Conservation (phyloP, 2,113 vertebrate genomes). For the Malurus melanocephalus region DNA sequence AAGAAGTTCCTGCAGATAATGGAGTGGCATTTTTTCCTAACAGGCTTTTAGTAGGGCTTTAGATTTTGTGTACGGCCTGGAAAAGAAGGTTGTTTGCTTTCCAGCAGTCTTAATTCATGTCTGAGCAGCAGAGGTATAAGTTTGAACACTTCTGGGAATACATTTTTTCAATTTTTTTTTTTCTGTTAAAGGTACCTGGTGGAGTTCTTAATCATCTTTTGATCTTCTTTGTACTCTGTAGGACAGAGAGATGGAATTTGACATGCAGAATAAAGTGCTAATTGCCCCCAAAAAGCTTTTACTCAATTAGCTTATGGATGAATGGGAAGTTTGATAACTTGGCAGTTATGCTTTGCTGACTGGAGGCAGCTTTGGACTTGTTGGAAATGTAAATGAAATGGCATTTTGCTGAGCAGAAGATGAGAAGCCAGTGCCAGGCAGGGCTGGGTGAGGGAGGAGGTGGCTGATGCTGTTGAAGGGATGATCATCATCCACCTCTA, state of each 20-base stretch:
- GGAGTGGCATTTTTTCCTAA: background rate
- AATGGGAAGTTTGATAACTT: background rate
- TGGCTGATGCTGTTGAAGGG: background rate
- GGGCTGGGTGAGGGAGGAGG: background rate
- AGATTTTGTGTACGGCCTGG: background rate
- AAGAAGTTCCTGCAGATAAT: background rate
- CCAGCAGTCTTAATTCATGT: background rate
- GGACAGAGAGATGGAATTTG: background rate
- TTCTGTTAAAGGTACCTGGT: background rate
- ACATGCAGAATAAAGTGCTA: background rate
- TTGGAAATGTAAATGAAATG: background rate
- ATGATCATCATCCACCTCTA: accelerated
- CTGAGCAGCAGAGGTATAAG: background rate
- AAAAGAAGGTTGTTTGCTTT: background rate
- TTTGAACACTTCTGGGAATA: background rate
- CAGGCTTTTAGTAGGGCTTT: background rate
- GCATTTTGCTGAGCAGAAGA: background rate
- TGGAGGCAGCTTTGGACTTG: background rate
- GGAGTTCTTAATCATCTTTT: slow-evolving; percentile 3
- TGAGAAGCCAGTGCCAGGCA: background rate
- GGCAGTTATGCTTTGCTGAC: background rate
- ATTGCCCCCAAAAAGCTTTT: background rate
- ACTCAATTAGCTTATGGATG: background rate
- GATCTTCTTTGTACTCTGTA: background rate
- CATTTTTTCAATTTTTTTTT: background rate